Conservation (phyloP, 2,797 vertebrate genomes). For the Clarias fuscus region DNA sequence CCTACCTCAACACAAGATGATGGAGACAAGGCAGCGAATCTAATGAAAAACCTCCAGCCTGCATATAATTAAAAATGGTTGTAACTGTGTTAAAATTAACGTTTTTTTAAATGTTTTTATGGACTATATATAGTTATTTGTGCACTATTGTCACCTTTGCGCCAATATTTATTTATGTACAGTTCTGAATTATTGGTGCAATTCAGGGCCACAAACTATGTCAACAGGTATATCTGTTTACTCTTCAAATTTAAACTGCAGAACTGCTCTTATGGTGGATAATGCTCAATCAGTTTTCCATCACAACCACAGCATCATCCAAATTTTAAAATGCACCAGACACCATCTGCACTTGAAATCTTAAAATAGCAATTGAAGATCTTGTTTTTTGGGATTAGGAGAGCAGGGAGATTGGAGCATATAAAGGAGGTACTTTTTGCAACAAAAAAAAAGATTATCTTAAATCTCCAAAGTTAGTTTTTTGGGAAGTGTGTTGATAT, state of each 20-base stretch:
- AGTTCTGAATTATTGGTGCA: neutral
- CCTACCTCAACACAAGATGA: neutral
- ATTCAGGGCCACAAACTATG: neutral
- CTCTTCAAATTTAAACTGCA: neutral
- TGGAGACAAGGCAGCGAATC: neutral
- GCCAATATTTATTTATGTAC: neutral
- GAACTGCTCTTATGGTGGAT: neutral
- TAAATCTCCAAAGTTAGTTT: constrained; percentile 23
- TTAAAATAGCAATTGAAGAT: neutral
- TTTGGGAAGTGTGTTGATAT: constrained; percentile 23
- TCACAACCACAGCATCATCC: neutral
- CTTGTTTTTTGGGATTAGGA: neutral
- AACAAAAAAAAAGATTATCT: neutral
- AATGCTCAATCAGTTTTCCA: neutral
- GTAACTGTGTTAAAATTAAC: neutral
- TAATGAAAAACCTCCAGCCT: neutral
- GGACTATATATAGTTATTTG: neutral
- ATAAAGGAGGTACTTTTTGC: neutral
- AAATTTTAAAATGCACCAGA: constrained; percentile 6
- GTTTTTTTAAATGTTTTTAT: neutral
- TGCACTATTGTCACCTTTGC: neutral
- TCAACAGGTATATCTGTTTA: neutral
- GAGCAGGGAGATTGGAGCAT: neutral
- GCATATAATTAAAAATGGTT: neutral
- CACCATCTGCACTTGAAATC: constrained; percentile 6